Evolutionary conservation across 2,113 vertebrate species (phyloP), one percentile per base, ranked within the genome.

Genomic region (Hydrochoerus hydrochaeris): DNA sequence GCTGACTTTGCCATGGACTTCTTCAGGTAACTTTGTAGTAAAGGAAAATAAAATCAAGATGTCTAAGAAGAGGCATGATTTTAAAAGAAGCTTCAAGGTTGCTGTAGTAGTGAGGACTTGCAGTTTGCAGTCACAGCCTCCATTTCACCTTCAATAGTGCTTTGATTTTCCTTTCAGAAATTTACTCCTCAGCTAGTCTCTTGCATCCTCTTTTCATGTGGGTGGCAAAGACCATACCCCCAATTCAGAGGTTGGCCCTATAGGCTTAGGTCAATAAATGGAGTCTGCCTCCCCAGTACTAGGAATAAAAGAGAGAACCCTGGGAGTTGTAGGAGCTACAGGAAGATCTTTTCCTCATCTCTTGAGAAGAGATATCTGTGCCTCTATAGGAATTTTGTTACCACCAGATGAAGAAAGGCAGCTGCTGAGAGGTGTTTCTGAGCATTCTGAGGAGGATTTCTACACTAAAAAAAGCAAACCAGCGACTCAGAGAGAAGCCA

Each of bases 1-100:
- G 84, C 67, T 89, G n/a, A 92, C 65, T 57, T 96, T 62, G 73
- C 91, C 1, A 1, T 67, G 73, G 85, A 95, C 95, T 95, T 91
- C 94, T 90, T 96, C 96, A 96, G 96, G 97, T 97, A 93, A 96
- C 96, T 95, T n/a, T 91, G 83, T 65, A 92, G 91, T 91, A 80
- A 93, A 84, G 88, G 57, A 93, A 96, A 97, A 97, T 96, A 91
- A 97, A 95, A 96, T 89, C 94, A 97, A 97, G 96, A 94, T 97
- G 97, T 97, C 32, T 52, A 30, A 60, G 49, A 86, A 96, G 92
- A 85, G 85, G 67, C 90, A 3, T 14, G 73, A 52, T 16, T 75
- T 46, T 77, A 54, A 38, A 84, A 65, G 69, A 78, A 91, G 84
- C 35, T 57, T 16, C n/a, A 2, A 4, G 1, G 2, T 38, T 19